Percentiles rank a stretch among this genome's conserved stretches.
phyloP scores from a whole-genome alignment of 2,797 vertebrate genomes.

The Premnoplex brunnescens region DNA sequence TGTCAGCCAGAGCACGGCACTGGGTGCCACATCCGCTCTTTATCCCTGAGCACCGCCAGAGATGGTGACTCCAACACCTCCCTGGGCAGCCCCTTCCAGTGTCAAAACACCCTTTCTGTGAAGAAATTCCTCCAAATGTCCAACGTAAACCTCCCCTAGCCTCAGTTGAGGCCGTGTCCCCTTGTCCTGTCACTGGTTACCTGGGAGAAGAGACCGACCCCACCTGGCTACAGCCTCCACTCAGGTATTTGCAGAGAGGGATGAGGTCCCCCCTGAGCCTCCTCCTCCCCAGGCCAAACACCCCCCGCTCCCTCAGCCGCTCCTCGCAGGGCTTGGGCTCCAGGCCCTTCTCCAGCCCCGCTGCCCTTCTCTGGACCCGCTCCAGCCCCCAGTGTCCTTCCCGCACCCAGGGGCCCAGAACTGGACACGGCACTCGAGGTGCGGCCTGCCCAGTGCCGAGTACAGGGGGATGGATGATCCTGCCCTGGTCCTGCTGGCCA shows the following conservation, averaged over 20 bases:
- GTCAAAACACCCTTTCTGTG: not conserved
- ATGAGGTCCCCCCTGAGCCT: fast-evolving
- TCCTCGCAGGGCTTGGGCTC: not conserved
- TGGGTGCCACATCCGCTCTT: not conserved
- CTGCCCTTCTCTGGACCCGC: not conserved
- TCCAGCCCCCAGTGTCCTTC: not conserved
- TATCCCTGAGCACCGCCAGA: not conserved
- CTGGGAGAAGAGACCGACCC: not conserved
- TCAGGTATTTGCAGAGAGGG: too few relatives aligned
- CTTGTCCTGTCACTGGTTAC: not conserved
- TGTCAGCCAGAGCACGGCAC: not conserved
- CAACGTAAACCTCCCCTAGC: not conserved
- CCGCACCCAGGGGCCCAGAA: not conserved
- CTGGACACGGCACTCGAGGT: not conserved
- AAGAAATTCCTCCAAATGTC: not conserved
- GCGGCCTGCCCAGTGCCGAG: not conserved
- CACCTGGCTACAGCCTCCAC: not conserved
- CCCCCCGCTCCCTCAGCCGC: not conserved
- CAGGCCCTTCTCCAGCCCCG: fast-evolving
- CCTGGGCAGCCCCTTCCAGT: not conserved
- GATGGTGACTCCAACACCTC: not conserved
- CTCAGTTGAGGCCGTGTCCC: not conserved
- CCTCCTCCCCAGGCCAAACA: too few relatives aligned
- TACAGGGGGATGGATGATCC: too few relatives aligned
- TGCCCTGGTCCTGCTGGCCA: not conserved